Evolutionary conservation across 2,797 vertebrate genomes (phyloP).

Genomic region (Phoxinus dragarum): DNA sequence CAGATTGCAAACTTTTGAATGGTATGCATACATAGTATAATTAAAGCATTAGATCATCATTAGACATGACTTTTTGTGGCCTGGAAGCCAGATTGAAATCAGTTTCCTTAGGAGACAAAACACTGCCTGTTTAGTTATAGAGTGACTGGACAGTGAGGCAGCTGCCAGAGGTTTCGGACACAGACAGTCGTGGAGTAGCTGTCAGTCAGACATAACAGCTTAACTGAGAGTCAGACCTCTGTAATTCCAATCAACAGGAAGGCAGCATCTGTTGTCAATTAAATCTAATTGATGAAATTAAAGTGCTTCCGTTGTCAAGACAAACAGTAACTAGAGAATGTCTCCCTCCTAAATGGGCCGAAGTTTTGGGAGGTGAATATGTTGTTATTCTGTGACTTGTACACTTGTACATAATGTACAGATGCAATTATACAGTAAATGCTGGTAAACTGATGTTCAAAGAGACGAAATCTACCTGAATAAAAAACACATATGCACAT

Average conservation of each 20-base stretch:
- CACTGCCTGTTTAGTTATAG: neutral
- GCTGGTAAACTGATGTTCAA: neutral
- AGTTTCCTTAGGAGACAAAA: neutral
- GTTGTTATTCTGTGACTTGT: conserved; percentile 14
- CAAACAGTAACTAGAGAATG: conserved; percentile 40
- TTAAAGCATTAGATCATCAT: neutral
- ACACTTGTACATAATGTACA: neutral
- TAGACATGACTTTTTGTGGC: neutral
- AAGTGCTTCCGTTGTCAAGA: conserved; percentile 46
- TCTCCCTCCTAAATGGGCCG: neutral
- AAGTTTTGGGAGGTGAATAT: neutral
- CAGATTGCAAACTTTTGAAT: neutral
- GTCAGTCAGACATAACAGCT: conserved; percentile 39
- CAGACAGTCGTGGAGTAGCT: neutral
- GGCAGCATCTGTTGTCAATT: conserved; percentile 51
- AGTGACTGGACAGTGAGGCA: conserved; percentile 13
- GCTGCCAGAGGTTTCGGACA: conserved; percentile 13
- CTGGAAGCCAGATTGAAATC: neutral
- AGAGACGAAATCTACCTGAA: neutral
- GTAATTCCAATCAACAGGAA: conserved; percentile 39
- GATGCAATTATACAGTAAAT: neutral
- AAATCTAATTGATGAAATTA: conserved; percentile 49
- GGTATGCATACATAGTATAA: neutral
- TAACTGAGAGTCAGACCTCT: conserved; percentile 34
- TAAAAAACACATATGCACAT: neutral